Base-by-base conservation (phyloP, 1,140 invertebrate species). In the Drosophila lacteicornis region DNA sequence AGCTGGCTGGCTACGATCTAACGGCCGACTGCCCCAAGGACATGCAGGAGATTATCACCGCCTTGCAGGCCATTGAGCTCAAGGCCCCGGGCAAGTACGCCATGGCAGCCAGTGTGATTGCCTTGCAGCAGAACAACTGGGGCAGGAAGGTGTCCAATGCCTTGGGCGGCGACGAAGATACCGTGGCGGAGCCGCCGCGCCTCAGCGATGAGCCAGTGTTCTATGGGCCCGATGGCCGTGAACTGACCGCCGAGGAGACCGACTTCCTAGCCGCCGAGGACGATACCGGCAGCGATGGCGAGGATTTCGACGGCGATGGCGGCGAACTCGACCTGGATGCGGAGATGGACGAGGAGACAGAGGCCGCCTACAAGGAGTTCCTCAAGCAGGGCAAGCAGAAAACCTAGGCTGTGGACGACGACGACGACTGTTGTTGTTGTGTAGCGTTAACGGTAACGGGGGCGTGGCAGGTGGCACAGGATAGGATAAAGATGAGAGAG, bases 301-400 rank as follows among this genome's bases (percentile, higher is more conserved):
- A 82, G 45, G 71, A 83, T 36, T 90, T 91, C 80, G 88, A 80
- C 70, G 93, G 93, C 68, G 88, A 93, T 19, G 67, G 49, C 82
- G 92, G 92, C 17, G 93, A 94, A 68, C 91, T 93, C 66, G 93
- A 94, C 80, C 85, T 93, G 30, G 92, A 93, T 62, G 93, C 93
- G 4, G 94, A 94, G 92, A 94, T 94, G 94, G 93, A 94, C 67
- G 93, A 94, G 79, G 94, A 94, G 75, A 93, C 94, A 67, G 93
- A 93, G 82, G 93, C 82, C 53, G 94, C 93, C 58, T 94, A 93
- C 75, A 92, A 93, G 76, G 93, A 94, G 73, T 94, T 94, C 79
- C 91, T 93, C 50, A 91, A 90, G 58, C 76, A 83, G 53, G 66
- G 71, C 45, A 76, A 90, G 49, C 58, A 73, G 67, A 80, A 80